Percentiles rank a stretch among this genome's conserved stretches.
Conservation (phyloP, 2,888 invertebrate species). For the Nineta flava region DNA sequence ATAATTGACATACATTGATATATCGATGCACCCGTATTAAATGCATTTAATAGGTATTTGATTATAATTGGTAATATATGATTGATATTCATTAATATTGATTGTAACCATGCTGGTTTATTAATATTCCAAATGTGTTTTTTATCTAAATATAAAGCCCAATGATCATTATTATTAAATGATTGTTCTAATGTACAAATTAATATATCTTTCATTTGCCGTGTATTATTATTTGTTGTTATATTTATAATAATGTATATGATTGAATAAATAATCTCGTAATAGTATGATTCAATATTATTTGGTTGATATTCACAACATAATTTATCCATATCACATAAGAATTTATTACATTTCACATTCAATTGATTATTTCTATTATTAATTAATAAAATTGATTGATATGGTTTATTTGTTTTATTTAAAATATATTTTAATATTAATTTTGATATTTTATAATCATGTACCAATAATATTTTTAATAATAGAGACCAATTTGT, state of each 20-base stretch:
- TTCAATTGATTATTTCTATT: slow-evolving; percentile 12
- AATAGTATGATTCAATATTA: slow-evolving; percentile 21
- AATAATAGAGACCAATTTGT: slow-evolving; percentile 60
- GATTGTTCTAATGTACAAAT: slow-evolving; percentile 39
- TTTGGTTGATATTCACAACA: slow-evolving; percentile 20
- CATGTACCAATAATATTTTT: slow-evolving; percentile 57
- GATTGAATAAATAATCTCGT: slow-evolving; percentile 44
- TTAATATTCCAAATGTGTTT: slow-evolving; percentile 72
- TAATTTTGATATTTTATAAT: slow-evolving; percentile 43
- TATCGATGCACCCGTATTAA: slow-evolving; percentile 61
- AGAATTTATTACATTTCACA: slow-evolving; percentile 43
- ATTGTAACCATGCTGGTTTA: slow-evolving; percentile 61
- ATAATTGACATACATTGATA: slow-evolving; percentile 66
- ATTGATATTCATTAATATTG: slow-evolving; percentile 46
- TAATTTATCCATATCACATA: slow-evolving; percentile 50
- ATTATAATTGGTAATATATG: slow-evolving; percentile 46
- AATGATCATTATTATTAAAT: slow-evolving; percentile 31
- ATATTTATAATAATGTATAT: slow-evolving; percentile 45
- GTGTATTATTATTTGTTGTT: slow-evolving; percentile 44
- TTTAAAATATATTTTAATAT: slow-evolving; percentile 35
- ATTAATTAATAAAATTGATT: neutral
- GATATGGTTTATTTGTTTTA: neutral
- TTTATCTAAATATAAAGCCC: slow-evolving; percentile 60
- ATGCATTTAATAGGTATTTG: slow-evolving; percentile 49
- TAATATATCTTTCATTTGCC: slow-evolving; percentile 45